phyloP scores from a whole-genome alignment of 2,797 vertebrate species.

The Enoplosus armatus region DNA sequence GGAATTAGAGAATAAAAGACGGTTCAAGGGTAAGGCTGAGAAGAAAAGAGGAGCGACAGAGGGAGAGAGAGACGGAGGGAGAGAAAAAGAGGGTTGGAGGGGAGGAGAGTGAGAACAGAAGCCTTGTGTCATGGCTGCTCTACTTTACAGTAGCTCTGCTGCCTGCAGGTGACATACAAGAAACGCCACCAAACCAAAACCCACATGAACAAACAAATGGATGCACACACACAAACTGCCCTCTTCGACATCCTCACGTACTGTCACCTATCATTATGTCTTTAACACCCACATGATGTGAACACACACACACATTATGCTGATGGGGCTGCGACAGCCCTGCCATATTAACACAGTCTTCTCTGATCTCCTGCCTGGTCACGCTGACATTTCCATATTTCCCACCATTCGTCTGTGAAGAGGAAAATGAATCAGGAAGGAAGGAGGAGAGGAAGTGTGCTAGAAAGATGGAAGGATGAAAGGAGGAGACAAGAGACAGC shows the following conservation, averaged over 20 bases:
- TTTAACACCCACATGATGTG: conserved; percentile 62
- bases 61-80: conserved; percentile 9
- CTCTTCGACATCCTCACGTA: conserved; percentile 57
- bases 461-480: conserved; percentile 66
- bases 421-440: conserved; percentile 66
- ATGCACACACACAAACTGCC: conserved; percentile 45
- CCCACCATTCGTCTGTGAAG: conserved; percentile 68
- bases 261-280: conserved; percentile 83
- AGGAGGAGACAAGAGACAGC: conserved; percentile 61
- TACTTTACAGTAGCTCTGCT: conserved; percentile 73
- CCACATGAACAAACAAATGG: conserved; percentile 46
- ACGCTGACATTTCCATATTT: conserved; percentile 77
- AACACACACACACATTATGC: conserved; percentile 46
- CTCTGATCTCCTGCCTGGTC: conserved; percentile 72
- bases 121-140: conserved; percentile 75
- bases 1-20: conserved; percentile 66
- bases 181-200: conserved; percentile 32
- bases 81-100: conserved; percentile 45
- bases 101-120: conserved; percentile 68
- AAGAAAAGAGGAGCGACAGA: conserved; percentile 27
- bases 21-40: conserved; percentile 73
- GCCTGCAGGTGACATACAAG: conserved; percentile 75
- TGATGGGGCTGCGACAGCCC: conserved; percentile 62
- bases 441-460: conserved; percentile 51
- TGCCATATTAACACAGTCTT: conserved; percentile 73